Evolutionary conservation across 1,140 invertebrate species (phyloP), one percentile per base, ranked within the genome.

Genomic region (Anadara kagoshimensis): DNA sequence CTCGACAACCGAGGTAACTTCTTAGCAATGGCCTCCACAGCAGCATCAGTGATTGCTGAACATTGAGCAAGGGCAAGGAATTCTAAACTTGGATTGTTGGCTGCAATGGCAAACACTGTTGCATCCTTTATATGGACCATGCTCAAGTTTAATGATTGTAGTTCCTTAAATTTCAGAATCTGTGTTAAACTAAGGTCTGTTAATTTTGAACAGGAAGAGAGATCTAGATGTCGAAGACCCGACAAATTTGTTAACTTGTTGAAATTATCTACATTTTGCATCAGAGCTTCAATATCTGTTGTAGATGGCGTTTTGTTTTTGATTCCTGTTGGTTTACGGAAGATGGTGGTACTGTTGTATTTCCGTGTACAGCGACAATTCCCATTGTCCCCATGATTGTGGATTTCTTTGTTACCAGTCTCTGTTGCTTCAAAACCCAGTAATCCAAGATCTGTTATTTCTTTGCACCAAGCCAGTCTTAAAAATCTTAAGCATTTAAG

Each of bases 111-210:
- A 69, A 91, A 88, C 56, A 94, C 88, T 41, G 93, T 93, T 58
- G 91, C 87, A 73, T 93, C 87, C 10, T 93, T 93, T 63, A 94
- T 92, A 79, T 93, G 92, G 76, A 93, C 93, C 82, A 92, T 91
- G 51, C 92, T 93, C 12, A 94, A 86, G 82, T 93, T 91, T 49
- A 94, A 86, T 72, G 88, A 86, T 68, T 85, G 85, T 11, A 94
- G 87, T 85, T 93, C 93, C 43, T 89, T 87, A 80, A 93, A 93
- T 57, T 90, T 90, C 58, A 94, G 91, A 10, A 92, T 91, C 79
- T 93, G 92, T 56, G 91, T 92, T 1, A 94, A 79, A 73, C 93
- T 93, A 5, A 93, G 91, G 88, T 94, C 93, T 43, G 93, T 93
- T 16, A 94, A 91, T 81, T 91, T 91, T 74, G 92, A 92, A 81